Evolutionary conservation across 2,113 vertebrate genomes (phyloP), one percentile per base, ranked within the genome.

Genomic region (Myotis yumanensis): DNA sequence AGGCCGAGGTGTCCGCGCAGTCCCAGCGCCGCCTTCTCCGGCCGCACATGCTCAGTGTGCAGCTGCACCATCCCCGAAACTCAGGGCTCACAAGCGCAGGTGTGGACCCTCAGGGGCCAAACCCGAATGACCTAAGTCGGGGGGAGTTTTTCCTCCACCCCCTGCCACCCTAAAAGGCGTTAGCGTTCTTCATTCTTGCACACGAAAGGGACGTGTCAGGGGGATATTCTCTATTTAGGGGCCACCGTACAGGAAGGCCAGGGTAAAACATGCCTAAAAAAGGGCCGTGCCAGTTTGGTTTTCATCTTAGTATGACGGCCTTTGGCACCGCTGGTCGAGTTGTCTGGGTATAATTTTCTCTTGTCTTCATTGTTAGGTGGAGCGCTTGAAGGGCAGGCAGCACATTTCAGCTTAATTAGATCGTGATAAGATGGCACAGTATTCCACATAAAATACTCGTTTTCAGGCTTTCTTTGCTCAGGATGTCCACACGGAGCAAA

Each of bases 1-100:
- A 35, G 25, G 2, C 16, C 4, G 83, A 40, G n/a, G 40, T 64
- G 23, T 25, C 59, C 10, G 0, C 7, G 0, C 2, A 32, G 10
- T 16, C 17, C 52, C 32, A 0, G 3, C 3, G 18, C 32, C 3
- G 0, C 40, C 71, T 20, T 8, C 8, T 7, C n/a, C 18, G 22
- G 0, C 32, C 0, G 4, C 18, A 20, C 66, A n/a, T 23, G 76
- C 7, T 0, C 48, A 8, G 46, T 66, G 0, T 14, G 66, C 11
- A 3, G 3, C 66, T 20, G 9, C 0, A 0, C n/a, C 11, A 0
- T 15, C 32, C 35, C 32, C 1, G 17, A 59, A 35, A 2, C 30
- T 11, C 12, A 0, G 79, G 11, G 11, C 28, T 48, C 35, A 1
- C 89, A 15, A 17, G 7, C 0, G 2, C 16, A 14, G 4, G 2